Percentiles rank a stretch among this genome's conserved stretches.
These are phyloP conservation scores for Boloria euphrosyne DNA, from an alignment of 2,888 invertebrate genomes.

Conservation along the genomic window DNA sequence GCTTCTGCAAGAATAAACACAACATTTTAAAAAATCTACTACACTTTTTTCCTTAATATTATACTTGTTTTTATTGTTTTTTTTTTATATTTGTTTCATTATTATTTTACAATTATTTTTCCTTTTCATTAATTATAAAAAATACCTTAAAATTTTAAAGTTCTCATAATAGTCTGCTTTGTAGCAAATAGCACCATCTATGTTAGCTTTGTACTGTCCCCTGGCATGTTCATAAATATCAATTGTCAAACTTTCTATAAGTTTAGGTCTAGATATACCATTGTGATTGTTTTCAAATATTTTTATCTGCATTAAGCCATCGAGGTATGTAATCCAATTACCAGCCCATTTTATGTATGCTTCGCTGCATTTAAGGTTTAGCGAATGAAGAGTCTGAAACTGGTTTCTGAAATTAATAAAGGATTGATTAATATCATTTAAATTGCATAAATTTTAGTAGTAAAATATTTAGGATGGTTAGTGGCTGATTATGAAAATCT, in stretches of 20 bases:
- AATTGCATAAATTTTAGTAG: too few relatives aligned
- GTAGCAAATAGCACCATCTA: background rate
- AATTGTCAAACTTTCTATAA: constrained; percentile 14
- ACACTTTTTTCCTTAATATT: too few relatives aligned
- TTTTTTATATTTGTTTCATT: too few relatives aligned
- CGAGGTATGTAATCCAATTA: constrained; percentile 13
- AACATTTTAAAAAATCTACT: background rate
- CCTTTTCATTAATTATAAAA: too few relatives aligned
- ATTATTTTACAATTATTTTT: too few relatives aligned
- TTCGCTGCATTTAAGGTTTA: constrained; percentile 4
- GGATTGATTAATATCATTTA: too few relatives aligned
- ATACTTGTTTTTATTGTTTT: too few relatives aligned
- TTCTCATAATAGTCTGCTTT: constrained; percentile 5
- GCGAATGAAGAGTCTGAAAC: constrained; percentile 1
- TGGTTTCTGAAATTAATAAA: constrained; percentile 3
- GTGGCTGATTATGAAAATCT: too few relatives aligned
- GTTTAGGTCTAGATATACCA: constrained; percentile 1
- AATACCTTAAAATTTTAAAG: constrained; percentile 1
- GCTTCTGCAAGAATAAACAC: background rate
- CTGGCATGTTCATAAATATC: background rate
- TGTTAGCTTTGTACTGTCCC: background rate
- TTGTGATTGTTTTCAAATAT: constrained; percentile 9
- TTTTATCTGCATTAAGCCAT: constrained; percentile 9
- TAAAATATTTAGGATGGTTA: too few relatives aligned
- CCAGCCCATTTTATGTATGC: constrained; percentile 7